Evolutionary conservation across 1,140 invertebrate genomes (phyloP), one percentile per base, ranked within the genome.

Genomic region (Marisa cornuarietis): DNA sequence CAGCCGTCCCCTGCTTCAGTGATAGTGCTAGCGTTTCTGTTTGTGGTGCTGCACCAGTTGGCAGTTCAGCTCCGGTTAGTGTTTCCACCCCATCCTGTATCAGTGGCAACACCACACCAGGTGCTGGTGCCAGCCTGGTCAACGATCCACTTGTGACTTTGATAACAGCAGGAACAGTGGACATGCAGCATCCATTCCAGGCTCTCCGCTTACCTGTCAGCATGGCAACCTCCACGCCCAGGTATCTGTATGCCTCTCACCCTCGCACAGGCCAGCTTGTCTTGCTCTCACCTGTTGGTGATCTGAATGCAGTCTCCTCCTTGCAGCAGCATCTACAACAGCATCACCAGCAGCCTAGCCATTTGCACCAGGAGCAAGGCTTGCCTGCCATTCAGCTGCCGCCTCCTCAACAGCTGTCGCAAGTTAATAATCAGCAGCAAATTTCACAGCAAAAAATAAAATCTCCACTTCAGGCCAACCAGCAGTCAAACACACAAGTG

Each of bases 221-320:
- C 61, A n/a, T 76, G 61, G 62, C 24, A 18, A 24, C 24, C 72
- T 61, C 6, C 72, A 74, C 26, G 16, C 58, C 76, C 1, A 63
- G 65, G 63, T 77, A 68, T 51, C 24, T 77, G 54, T 77, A 77
- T 65, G 65, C 76, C 76, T 54, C 76, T 14, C 62, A 77, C 65
- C 63, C 76, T 24, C 76, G 76, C 65, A 68, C 76, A 0, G 76
- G 76, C 20, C 76, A 77, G 63, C 65, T 77, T 22, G 49, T 77
- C 18, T 22, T 77, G 49, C 63, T 77, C 31, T 77, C 76, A 7
- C 65, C 76, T 54, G 76, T 77, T 10, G 51, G 76, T 14, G 76
- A 77, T n/a, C 62, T 77, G 20, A 42, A n/a, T 20, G 65, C 42
- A 7, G 20, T 24, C 2, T 58, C 54, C 54, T 58, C 54, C 2